phyloP scores from a whole-genome alignment of 2,888 invertebrate genomes.

The Cosmia pyralina region DNA sequence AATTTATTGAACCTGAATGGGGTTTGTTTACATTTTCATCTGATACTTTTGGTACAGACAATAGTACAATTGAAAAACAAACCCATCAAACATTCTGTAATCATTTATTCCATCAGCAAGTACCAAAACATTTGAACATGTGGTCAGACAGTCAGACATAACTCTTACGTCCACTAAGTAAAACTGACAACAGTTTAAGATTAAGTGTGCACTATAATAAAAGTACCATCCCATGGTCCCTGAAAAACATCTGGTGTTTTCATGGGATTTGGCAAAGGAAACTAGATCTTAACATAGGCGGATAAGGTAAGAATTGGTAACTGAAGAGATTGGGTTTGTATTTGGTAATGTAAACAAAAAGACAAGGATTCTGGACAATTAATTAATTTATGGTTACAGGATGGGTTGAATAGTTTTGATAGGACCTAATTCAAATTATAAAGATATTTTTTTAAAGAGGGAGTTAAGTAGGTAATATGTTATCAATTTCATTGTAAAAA shows the following conservation, averaged over 20 bases:
- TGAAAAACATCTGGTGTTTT: conserved; percentile 56
- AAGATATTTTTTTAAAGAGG: background rate
- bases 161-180: conserved; percentile 47
- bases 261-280: conserved; percentile 13
- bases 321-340: background rate
- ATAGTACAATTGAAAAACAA: conserved; percentile 2
- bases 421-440: background rate
- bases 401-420: conserved; percentile 19
- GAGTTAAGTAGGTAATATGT: too few species aligned
- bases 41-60: background rate
- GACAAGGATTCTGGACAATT: conserved; percentile 44
- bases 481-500: background rate
- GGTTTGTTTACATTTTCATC: background rate
- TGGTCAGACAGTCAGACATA: conserved; percentile 45
- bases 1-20: background rate
- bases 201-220: conserved; percentile 51
- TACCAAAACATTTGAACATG: conserved; percentile 38
- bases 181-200: conserved; percentile 53
- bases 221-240: conserved; percentile 39
- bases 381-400: conserved; percentile 48
- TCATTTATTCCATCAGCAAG: conserved; percentile 26
- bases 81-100: background rate
- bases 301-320: conserved; percentile 15
- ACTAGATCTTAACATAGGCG: background rate
- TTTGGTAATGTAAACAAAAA: conserved; percentile 51